Conservation (phyloP, 2,888 invertebrate species). For the Cataglyphis livida region DNA sequence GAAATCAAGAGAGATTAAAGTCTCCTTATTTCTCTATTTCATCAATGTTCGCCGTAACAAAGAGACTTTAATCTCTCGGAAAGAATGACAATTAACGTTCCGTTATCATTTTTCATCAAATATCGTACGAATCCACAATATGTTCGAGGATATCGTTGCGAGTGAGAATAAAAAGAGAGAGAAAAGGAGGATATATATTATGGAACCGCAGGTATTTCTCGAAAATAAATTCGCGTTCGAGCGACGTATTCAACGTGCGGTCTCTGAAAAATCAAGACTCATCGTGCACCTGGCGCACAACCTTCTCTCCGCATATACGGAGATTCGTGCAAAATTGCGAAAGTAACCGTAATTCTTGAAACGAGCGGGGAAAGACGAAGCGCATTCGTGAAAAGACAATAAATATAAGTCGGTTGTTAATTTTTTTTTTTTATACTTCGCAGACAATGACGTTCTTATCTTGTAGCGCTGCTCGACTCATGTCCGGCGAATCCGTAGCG, state of each 20-base stretch:
- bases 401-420: conserved; percentile 20
- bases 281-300: conserved; percentile 23
- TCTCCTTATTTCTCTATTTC: background rate
- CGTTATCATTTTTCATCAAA: conserved; percentile 39
- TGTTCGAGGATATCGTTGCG: background rate
- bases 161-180: background rate
- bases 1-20: conserved; percentile 40
- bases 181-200: conserved; percentile 3
- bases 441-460: background rate
- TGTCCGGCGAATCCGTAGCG: conserved; percentile 25
- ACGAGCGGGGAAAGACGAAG: background rate
- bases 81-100: conserved; percentile 23
- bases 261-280: conserved; percentile 11
- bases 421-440: background rate
- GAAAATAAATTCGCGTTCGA: background rate
- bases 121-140: background rate
- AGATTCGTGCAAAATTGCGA: conserved; percentile 16
- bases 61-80: conserved; percentile 43
- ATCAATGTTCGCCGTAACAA: conserved; percentile 25
- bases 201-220: conserved; percentile 13
- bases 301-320: background rate
- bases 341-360: background rate
- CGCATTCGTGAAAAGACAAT: conserved; percentile 2
- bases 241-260: conserved; percentile 3
- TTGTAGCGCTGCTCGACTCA: background rate